phyloP scores from a whole-genome alignment of 2,888 invertebrate species.

The Eupithecia centaureata region DNA sequence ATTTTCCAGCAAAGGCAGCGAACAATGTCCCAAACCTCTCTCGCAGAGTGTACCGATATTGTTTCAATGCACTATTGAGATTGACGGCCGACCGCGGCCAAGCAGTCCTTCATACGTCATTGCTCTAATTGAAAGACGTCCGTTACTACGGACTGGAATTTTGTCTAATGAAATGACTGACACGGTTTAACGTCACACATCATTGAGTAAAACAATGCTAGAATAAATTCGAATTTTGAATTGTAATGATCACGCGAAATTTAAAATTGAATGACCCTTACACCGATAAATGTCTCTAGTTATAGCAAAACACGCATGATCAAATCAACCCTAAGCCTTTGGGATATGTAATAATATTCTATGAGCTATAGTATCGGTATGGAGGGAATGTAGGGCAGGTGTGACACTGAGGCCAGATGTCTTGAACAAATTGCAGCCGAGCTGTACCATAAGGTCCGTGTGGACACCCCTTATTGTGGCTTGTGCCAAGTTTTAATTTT shows the following conservation, averaged over 20 bases:
- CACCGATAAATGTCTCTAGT: neutral
- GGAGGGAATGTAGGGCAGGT: conserved; percentile 72
- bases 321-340: conserved; percentile 53
- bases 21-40: neutral
- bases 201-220: conserved; percentile 70
- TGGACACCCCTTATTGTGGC: conserved; percentile 79
- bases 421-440: conserved; percentile 84
- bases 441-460: conserved; percentile 80
- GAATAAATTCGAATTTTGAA: neutral
- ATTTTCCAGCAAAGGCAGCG: too few species aligned
- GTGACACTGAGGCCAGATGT: conserved; percentile 79
- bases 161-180: conserved; percentile 63
- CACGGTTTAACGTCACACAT: conserved; percentile 61
- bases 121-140: conserved; percentile 71
- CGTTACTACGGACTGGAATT: conserved; percentile 62
- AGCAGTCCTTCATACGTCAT: conserved; percentile 63
- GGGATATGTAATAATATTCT: conserved; percentile 32
- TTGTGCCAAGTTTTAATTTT: conserved; percentile 84
- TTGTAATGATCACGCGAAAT: neutral
- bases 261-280: neutral
- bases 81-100: conserved; percentile 67
- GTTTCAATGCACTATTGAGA: conserved; percentile 67
- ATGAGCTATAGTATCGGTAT: conserved; percentile 61
- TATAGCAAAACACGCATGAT: neutral
- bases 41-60: conserved; percentile 45